Conservation (phyloP, 2,888 invertebrate genomes). For the Drosophila seclusa region DNA sequence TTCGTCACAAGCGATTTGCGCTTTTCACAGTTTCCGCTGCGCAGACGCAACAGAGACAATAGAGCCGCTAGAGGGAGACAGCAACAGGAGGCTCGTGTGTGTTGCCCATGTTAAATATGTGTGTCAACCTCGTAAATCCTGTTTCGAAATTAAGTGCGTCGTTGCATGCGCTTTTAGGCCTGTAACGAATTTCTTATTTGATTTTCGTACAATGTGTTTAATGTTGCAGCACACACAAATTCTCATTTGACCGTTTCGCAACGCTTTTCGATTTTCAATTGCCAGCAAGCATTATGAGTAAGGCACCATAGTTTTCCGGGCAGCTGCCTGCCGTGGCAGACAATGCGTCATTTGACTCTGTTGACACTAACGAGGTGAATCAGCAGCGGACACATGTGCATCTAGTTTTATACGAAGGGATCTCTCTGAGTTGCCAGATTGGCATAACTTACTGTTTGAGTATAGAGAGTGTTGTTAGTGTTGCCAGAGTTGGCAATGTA, state of each 20-base stretch:
- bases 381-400: conserved; percentile 21
- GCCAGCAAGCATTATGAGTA: conserved; percentile 26
- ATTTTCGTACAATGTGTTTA: conserved; percentile 78
- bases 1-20: conserved; percentile 83
- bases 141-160: conserved; percentile 72
- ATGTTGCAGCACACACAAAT: conserved; percentile 69
- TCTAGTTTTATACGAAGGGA: background rate
- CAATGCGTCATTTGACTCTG: conserved; percentile 30
- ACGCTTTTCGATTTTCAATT: conserved; percentile 75
- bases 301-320: background rate
- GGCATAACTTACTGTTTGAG: background rate
- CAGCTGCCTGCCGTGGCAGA: conserved; percentile 44
- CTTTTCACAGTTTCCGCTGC: conserved; percentile 70
- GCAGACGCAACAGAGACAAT: conserved; percentile 51
- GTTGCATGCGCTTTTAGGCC: conserved; percentile 46
- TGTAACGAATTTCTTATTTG: conserved; percentile 79
- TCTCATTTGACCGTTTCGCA: conserved; percentile 60
- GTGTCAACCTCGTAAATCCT: conserved; percentile 82
- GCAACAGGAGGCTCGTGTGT: conserved; percentile 22
- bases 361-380: conserved; percentile 31
- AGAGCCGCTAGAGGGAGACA: background rate
- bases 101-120: conserved; percentile 69
- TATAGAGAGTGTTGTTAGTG: no score
- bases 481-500: background rate
- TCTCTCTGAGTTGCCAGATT: background rate